Base-by-base conservation (phyloP, 2,113 vertebrate genomes). In the Erythrocebus patas region DNA sequence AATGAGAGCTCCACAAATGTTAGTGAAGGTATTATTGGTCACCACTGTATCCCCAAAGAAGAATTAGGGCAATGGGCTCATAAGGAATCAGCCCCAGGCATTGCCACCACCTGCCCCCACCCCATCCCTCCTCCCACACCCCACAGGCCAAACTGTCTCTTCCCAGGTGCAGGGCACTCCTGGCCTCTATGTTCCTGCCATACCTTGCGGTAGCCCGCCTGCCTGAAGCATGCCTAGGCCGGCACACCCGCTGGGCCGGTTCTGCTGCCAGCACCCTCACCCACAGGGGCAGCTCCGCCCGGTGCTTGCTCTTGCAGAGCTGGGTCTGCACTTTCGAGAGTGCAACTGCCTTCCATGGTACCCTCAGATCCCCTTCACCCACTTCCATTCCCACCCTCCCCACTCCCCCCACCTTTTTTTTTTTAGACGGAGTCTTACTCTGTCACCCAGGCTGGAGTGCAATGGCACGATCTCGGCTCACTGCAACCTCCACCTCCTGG, bases 171-270 rank as follows among this genome's bases (percentile, higher is more conserved):
- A 81, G 45, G 22, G 61, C 55, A 59, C 43, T 43, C 57, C 27
- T 35, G 52, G 52, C 35, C 40, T 72, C 55, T 17, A 6, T 9
- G 43, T n/a, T 75, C 70, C 3, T 43, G 27, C 23, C 27, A 38
- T 78, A 55, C n/a, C 78, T 82, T 52, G 57, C 81, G 35, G 4
- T 40, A 40, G 70, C 75, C 40, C 3, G n/a, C 75, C 93, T 3
- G 3, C 35, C 87, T 32, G n/a, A 35, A 89, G 88, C 98, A 50
- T 89, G 97, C 73, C 98, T 45, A 48, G 96, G 66, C 97, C 1
- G 1, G 89, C 45, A 35, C 64, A 91, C 98, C 55, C 0, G 45
- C 89, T 82, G 0, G 27, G 88, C 97, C 45, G 38, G 96, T 97
- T 97, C 84, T 72, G 45, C 80, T 23, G 57, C 73, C 84, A 30